These are phyloP conservation scores for Smutsia gigantea DNA, from an alignment of 2,797 vertebrate genomes.

Conservation along the genomic window DNA sequence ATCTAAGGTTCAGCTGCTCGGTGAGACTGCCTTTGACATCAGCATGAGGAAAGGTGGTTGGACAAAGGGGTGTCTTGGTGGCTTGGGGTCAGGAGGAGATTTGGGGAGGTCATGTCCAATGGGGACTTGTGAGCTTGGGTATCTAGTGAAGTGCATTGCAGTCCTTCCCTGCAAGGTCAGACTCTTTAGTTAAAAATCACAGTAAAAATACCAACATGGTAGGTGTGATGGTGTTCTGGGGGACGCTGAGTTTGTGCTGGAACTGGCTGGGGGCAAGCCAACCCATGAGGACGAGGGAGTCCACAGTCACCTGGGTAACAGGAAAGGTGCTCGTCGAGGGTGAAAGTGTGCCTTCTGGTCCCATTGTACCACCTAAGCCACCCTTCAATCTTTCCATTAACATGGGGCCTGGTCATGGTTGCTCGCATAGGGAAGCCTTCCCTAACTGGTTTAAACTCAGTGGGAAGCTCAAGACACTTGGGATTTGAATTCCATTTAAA, in stretches of 20 bases:
- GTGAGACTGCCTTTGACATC: not conserved
- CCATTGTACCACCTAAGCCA: fast-evolving
- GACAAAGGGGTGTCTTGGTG: no score
- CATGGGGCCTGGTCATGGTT: not conserved
- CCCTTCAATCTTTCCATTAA: not conserved
- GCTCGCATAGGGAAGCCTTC: not conserved
- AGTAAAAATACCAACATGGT: not conserved
- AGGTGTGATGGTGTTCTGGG: not conserved
- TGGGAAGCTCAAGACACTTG: not conserved
- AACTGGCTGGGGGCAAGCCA: not conserved
- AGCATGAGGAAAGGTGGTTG: fast-evolving
- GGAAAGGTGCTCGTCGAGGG: not conserved
- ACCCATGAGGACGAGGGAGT: not conserved
- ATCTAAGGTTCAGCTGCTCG: not conserved
- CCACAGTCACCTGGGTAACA: not conserved
- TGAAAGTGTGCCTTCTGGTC: not conserved
- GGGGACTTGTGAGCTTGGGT: not conserved
- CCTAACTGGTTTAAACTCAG: not conserved
- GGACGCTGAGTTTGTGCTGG: not conserved
- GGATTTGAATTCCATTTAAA: slow-evolving; percentile 48
- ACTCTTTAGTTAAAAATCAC: not conserved
- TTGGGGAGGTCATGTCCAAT: not conserved
- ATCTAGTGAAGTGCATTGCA: not conserved
- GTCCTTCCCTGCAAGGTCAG: not conserved
- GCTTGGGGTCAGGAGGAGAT: not conserved